These are phyloP conservation scores for Globia sparganii DNA, from an alignment of 2,888 invertebrate genomes.

Conservation along the genomic window DNA sequence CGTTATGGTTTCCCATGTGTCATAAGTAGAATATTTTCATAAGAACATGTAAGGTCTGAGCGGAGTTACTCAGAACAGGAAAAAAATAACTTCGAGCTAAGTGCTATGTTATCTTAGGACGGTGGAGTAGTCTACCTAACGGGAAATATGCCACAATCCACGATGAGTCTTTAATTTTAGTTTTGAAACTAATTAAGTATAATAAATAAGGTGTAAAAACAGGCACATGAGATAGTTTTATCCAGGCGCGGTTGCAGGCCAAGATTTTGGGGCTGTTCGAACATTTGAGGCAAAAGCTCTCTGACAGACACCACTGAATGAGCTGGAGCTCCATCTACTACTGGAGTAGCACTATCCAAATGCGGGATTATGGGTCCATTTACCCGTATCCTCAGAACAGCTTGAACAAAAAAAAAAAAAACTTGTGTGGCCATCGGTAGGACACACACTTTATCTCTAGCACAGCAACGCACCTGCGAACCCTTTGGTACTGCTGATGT, in stretches of 20 bases:
- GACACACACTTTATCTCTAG: too few species aligned
- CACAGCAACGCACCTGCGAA: background rate
- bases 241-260: too few species aligned
- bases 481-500: background rate
- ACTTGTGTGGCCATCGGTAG: too few species aligned
- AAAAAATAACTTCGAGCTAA: background rate
- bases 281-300: slow-evolving; percentile 12
- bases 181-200: background rate
- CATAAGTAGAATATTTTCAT: slow-evolving; percentile 9
- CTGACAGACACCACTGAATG: slow-evolving; percentile 13
- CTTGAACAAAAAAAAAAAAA: too few species aligned
- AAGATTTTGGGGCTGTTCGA: too few species aligned
- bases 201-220: too few species aligned
- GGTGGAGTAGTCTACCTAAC: background rate
- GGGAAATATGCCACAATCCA: background rate
- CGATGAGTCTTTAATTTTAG: background rate
- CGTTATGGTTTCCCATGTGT: background rate
- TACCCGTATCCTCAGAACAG: too few species aligned
- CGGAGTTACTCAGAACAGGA: slow-evolving; percentile 9
- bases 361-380: too few species aligned
- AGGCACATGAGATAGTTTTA: too few species aligned
- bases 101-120: background rate
- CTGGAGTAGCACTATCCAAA: too few species aligned
- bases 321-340: slow-evolving; percentile 8
- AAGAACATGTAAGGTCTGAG: background rate